Evolutionary conservation across 2,113 vertebrate genomes (phyloP).

Genomic region (Syngnathus floridae): DNA sequence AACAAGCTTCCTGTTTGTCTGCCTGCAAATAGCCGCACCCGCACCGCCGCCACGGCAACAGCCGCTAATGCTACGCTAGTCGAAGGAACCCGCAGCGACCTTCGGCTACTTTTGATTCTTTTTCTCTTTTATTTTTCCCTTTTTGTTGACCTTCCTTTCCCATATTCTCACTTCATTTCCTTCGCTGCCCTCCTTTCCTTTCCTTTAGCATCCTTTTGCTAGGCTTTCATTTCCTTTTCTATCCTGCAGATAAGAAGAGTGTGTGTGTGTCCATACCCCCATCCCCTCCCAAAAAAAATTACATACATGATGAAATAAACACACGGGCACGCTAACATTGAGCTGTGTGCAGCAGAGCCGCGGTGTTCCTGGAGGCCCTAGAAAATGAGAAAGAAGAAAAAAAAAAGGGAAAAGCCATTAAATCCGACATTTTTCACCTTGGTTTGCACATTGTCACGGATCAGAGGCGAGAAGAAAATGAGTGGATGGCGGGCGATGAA

Average conservation of each 20-base stretch:
- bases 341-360: background rate
- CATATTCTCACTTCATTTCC: conserved; percentile 28
- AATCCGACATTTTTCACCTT: conserved; percentile 40
- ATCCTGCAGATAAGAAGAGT: conserved; percentile 8
- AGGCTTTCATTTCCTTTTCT: background rate
- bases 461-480: conserved; percentile 6
- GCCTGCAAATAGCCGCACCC: too few species aligned
- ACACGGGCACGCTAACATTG: background rate
- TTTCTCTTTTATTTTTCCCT: background rate
- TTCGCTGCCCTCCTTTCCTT: background rate
- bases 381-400: conserved; percentile 23
- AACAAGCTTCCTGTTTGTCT: too few species aligned
- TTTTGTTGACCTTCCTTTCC: background rate
- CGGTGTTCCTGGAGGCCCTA: conserved; percentile 10
- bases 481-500: background rate
- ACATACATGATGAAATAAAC: background rate
- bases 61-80: background rate
- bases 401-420: conserved; percentile 24
- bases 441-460: conserved; percentile 25
- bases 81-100: background rate
- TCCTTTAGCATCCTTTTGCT: background rate
- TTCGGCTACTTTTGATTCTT: background rate
- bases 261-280: conserved; percentile 1
- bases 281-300: background rate
- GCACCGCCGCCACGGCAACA: background rate